A percentile compares a stretch with the other conserved stretches of the same genome.
Evolutionary conservation across 2,888 invertebrate species (phyloP).

Genomic region (Lucinisca nassula): DNA sequence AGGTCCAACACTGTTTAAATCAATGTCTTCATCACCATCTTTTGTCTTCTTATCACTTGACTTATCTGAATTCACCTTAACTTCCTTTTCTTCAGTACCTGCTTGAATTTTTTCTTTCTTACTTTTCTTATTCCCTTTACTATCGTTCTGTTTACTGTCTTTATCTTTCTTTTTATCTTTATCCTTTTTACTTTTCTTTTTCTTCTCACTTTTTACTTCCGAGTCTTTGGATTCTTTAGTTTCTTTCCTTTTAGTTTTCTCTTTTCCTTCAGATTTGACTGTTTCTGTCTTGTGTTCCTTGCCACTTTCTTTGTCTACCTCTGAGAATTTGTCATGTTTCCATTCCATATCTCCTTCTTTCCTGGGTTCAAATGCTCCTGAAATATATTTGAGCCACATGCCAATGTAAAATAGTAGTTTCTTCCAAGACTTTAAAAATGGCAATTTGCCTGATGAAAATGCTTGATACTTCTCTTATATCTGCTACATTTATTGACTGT

Average conservation of each 20-base stretch:
- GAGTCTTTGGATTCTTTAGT: background rate
- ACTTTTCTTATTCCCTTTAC: background rate
- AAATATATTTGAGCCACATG: too few relatives aligned
- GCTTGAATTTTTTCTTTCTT: background rate
- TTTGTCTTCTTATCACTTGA: background rate
- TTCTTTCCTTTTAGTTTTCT: background rate
- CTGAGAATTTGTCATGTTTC: slow-evolving; percentile 68
- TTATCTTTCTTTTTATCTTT: background rate
- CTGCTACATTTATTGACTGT: too few relatives aligned
- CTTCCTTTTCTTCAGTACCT: background rate
- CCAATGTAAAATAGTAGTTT: too few relatives aligned
- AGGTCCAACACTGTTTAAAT: background rate
- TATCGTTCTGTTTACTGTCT: background rate
- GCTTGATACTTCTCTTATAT: too few relatives aligned
- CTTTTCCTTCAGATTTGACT: slow-evolving; percentile 1
- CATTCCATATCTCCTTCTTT: slow-evolving; percentile 56
- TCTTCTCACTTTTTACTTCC: background rate
- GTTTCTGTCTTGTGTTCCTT: background rate
- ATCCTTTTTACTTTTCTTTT: background rate
- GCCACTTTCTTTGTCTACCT: slow-evolving; percentile 11
- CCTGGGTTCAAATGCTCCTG: background rate
- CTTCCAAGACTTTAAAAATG: too few relatives aligned
- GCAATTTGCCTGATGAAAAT: too few relatives aligned
- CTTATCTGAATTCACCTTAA: background rate
- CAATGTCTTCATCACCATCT: background rate